Conservation (phyloP, 2,888 invertebrate species). For the Philereme vetulata region DNA sequence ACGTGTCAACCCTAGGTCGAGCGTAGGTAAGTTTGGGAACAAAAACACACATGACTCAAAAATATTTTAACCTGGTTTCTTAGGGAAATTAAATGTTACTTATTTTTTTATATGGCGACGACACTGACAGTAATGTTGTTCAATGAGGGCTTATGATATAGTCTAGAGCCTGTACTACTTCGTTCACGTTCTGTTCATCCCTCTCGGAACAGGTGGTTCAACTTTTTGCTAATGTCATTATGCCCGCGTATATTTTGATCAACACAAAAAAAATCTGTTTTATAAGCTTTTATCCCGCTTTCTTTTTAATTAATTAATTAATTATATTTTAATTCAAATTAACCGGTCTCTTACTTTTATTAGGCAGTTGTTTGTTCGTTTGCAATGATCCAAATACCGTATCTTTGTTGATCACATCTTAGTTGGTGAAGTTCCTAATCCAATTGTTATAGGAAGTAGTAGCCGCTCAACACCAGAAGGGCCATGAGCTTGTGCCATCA, state of each 20-base stretch:
- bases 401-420: too few relatives aligned
- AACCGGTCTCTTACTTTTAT: slow-evolving; percentile 21
- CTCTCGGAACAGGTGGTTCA: slow-evolving; percentile 71
- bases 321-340: slow-evolving; percentile 53
- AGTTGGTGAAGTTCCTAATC: too few relatives aligned
- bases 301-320: slow-evolving; percentile 37
- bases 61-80: too few relatives aligned
- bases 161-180: slow-evolving; percentile 36
- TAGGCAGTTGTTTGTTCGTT: slow-evolving; percentile 1
- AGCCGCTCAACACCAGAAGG: too few relatives aligned
- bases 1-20: too few relatives aligned
- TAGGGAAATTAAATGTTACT: too few relatives aligned
- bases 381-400: too few relatives aligned
- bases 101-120: too few relatives aligned
- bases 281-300: slow-evolving; percentile 47
- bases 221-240: slow-evolving; percentile 73
- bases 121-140: background rate
- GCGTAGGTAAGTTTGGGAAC: too few relatives aligned
- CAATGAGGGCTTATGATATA: background rate
- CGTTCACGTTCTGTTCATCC: slow-evolving; percentile 43
- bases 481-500: too few relatives aligned
- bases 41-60: too few relatives aligned
- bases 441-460: too few relatives aligned
- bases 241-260: slow-evolving; percentile 69
- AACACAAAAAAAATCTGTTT: slow-evolving; percentile 56